Conservation (phyloP, 2,113 vertebrate species). For the Daphoenositta chrysoptera region DNA sequence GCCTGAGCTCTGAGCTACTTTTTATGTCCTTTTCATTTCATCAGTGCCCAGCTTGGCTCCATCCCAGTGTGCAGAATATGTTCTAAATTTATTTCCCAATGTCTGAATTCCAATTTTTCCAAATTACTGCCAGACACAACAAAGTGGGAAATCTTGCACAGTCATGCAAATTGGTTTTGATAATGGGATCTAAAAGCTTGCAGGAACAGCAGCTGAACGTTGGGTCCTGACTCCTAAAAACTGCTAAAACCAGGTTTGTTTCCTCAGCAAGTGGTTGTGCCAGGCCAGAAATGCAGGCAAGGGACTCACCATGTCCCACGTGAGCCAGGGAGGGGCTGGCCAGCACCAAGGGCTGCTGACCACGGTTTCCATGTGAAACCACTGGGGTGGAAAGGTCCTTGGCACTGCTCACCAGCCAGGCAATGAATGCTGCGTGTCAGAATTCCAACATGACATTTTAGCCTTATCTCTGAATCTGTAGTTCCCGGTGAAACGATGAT, state of each 20-base stretch:
- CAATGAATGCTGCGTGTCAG: background rate
- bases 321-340: background rate
- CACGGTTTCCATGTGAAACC: background rate
- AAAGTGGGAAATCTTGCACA: background rate
- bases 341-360: background rate
- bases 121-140: background rate
- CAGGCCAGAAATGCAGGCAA: background rate
- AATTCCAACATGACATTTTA: background rate
- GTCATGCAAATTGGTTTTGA: background rate
- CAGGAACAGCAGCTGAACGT: background rate
- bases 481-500: background rate
- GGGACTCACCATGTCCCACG: accelerated
- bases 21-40: background rate
- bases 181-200: background rate
- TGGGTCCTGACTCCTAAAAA: background rate
- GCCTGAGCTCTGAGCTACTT: background rate
- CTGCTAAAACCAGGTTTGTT: background rate
- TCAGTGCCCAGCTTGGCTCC: background rate
- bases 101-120: background rate
- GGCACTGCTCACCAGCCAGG: background rate
- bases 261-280: background rate
- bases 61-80: background rate
- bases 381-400: background rate
- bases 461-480: background rate
- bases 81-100: background rate